These are phyloP conservation scores for Atrichornis clamosus DNA, from an alignment of 2,113 vertebrate genomes.

Conservation along the genomic window DNA sequence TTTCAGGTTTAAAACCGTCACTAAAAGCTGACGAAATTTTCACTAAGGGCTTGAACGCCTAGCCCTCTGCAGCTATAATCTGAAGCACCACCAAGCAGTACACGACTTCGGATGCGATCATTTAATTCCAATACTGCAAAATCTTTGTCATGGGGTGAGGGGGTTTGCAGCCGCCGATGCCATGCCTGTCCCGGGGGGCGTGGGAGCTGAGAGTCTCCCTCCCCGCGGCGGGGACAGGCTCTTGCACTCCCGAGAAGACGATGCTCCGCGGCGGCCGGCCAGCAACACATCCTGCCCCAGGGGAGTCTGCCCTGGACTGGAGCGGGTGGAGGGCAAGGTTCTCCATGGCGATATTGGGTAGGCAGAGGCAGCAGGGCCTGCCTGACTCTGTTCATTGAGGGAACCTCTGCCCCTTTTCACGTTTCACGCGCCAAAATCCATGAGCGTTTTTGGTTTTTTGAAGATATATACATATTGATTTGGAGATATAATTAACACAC, in stretches of 20 bases:
- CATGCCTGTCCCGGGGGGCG: background rate
- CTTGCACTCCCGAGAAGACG: background rate
- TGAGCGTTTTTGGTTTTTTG: background rate
- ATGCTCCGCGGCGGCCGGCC: background rate
- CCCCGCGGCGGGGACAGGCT: rapidly evolving
- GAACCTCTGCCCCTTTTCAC: background rate
- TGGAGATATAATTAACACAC: background rate
- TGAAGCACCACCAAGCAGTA: background rate
- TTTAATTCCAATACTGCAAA: background rate
- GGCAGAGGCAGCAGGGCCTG: background rate
- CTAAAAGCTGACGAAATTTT: background rate
- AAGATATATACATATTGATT: background rate
- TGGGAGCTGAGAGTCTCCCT: background rate
- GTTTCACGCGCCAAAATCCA: background rate
- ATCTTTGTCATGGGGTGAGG: background rate
- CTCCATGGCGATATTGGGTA: rapidly evolving
- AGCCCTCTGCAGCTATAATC: rapidly evolving
- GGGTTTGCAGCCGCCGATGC: background rate
- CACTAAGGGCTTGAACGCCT: background rate
- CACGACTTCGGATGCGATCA: rapidly evolving
- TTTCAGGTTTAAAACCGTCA: background rate
- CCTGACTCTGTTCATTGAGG: background rate
- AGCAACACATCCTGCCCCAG: background rate
- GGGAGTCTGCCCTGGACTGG: background rate
- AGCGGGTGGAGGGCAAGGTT: background rate